Conservation (phyloP, 2,113 vertebrate genomes). For the Chitala chitala region DNA sequence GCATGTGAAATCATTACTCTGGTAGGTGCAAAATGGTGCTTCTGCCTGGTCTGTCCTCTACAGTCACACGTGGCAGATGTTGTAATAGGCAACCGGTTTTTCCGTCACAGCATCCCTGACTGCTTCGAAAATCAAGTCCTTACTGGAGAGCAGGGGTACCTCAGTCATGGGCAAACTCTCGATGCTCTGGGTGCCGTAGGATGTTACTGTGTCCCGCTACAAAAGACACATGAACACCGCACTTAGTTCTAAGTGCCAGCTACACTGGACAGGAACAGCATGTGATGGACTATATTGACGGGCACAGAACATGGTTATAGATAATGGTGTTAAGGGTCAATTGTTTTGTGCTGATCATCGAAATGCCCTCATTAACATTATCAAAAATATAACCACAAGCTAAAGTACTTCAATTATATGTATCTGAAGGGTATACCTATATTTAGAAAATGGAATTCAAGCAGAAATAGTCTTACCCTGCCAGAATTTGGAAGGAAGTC, state of each 20-base stretch:
- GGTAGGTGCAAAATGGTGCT: not conserved
- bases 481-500: conserved; percentile 62
- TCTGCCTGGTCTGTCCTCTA: not conserved
- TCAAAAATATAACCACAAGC: no score
- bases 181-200: conserved; percentile 33
- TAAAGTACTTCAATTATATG: no score
- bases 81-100: conserved; percentile 54
- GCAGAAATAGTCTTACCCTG: not conserved
- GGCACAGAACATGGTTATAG: no score
- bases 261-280: no score
- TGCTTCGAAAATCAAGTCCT: conserved; percentile 62
- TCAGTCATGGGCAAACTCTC: conserved; percentile 51
- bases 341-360: no score
- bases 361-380: no score
- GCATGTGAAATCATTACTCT: not conserved
- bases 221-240: no score
- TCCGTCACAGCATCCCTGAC: conserved; percentile 61
- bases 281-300: no score
- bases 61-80: conserved; percentile 68
- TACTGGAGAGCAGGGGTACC: conserved; percentile 52
- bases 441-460: not conserved
- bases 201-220: not conserved
- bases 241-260: not conserved
- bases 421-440: no score
- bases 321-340: no score